Evolutionary conservation across 1,140 invertebrate genomes (phyloP).

Genomic region (Papilio aristodemus): DNA sequence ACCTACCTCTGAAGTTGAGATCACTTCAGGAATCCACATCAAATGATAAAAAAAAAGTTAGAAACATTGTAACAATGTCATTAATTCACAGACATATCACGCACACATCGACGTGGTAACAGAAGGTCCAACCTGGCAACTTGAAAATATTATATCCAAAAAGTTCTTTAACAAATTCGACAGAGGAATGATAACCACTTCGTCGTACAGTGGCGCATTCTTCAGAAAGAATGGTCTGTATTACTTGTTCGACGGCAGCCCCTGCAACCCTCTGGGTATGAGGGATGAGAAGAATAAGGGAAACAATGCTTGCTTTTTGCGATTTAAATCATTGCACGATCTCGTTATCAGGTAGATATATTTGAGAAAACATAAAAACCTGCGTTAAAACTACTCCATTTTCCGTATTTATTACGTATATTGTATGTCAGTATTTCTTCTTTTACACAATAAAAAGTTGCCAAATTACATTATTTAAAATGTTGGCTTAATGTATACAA

Average conservation of each 20-base stretch:
- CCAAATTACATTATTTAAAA: no score
- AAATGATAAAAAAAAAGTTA: neutral
- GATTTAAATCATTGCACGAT: constrained; percentile 71
- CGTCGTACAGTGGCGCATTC: constrained; percentile 77
- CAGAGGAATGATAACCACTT: constrained; percentile 77
- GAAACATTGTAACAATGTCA: neutral
- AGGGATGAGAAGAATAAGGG: constrained; percentile 66
- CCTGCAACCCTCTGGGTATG: constrained; percentile 77
- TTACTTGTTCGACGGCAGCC: constrained; percentile 78
- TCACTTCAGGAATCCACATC: no score
- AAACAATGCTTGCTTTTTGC: constrained; percentile 67
- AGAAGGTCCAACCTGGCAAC: constrained; percentile 67
- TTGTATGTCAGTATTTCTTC: no score
- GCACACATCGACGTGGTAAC: constrained; percentile 64
- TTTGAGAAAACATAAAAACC: neutral
- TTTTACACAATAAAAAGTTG: no score
- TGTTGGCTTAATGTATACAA: no score
- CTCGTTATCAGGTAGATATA: constrained; percentile 61
- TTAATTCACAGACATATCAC: constrained; percentile 60
- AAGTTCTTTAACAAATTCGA: constrained; percentile 72
- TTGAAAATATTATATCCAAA: constrained; percentile 56
- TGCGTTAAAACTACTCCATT: no score
- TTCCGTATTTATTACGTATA: no score
- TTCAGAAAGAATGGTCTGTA: constrained; percentile 76
- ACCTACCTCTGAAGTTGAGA: no score